Base-by-base conservation (phyloP, 2,113 vertebrate genomes). In the Brachyhypopomus occidentalis region DNA sequence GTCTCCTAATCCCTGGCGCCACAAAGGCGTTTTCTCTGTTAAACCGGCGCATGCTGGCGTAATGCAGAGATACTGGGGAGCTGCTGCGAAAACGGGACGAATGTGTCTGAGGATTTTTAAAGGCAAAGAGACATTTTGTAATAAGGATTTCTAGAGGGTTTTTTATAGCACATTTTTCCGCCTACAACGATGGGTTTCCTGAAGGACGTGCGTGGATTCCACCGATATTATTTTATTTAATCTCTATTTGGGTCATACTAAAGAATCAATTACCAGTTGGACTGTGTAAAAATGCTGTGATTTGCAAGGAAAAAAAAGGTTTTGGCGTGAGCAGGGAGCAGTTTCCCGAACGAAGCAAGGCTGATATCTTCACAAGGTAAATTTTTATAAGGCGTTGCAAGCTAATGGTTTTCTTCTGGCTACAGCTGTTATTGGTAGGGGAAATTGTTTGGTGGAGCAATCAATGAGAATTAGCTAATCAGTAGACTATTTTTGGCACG, bases 11-110 rank as follows among this genome's bases (percentile, higher is more conserved):
- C 80, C 73, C 76, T 36, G 83, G 79, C 88, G 86, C 88, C 81
- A 82, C 83, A 84, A 90, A 93, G 92, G 89, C 91, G 90, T 92
- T 93, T 92, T 91, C 90, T 90, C 88, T 79, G 62, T 81, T 45
- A 22, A 82, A 87, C 87, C 89, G 84, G 89, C 82, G 88, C 90
- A 89, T 45, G 76, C 85, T 60, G 87, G 79, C 88, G 88, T 84
- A 88, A 89, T 92, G 90, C 91, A 88, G 90, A 83, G 89, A 91
- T 83, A 87, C 85, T 82, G 89, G 86, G 84, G 79, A 72, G 84
- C 86, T 78, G 63, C 45, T 85, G 89, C 85, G 84, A 69, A 86
- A 78, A 81, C 85, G 87, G 89, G 89, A 89, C 87, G 80, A 82
- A 78, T 36, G 76, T 59, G 79, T 52, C 75, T 82, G 81, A 72